These are phyloP conservation scores for Oedothorax gibbosus DNA, from an alignment of 1,140 invertebrate species.

Conservation along the genomic window DNA sequence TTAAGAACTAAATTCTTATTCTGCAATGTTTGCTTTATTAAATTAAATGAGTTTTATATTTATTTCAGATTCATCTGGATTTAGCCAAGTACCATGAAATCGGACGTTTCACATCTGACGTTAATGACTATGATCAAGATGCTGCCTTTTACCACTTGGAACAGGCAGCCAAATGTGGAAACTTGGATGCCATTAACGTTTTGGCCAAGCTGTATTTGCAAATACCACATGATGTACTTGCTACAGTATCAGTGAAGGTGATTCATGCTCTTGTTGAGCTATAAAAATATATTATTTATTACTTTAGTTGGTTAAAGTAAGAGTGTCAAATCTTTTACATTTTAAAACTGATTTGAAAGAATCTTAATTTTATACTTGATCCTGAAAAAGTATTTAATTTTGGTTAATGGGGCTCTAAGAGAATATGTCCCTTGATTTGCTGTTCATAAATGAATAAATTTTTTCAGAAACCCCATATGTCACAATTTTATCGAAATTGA, in stretches of 20 bases:
- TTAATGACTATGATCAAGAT: slow-evolving; percentile 70
- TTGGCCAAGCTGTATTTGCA: slow-evolving; percentile 71
- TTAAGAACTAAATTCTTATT: too few relatives aligned
- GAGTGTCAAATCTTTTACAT: too few relatives aligned
- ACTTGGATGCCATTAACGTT: slow-evolving; percentile 72
- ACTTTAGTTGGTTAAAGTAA: background rate
- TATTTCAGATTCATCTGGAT: slow-evolving; percentile 73
- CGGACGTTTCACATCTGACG: slow-evolving; percentile 70
- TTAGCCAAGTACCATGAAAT: slow-evolving; percentile 74
- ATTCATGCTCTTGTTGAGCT: background rate
- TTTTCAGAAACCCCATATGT: too few relatives aligned
- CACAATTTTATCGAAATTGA: too few relatives aligned
- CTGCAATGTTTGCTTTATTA: background rate
- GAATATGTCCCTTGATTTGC: too few relatives aligned
- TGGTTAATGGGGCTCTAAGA: too few relatives aligned
- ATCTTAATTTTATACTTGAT: too few relatives aligned
- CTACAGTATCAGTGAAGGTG: slow-evolving; percentile 65
- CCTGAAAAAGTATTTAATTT: too few relatives aligned
- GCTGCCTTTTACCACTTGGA: slow-evolving; percentile 73
- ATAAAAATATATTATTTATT: background rate
- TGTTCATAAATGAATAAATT: too few relatives aligned
- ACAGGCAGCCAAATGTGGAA: slow-evolving; percentile 72
- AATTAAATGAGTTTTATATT: background rate
- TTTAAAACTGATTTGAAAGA: too few relatives aligned
- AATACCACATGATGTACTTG: slow-evolving; percentile 71